These are phyloP conservation scores for Pissodes strobi DNA, from an alignment of 1,140 invertebrate genomes.

Conservation along the genomic window DNA sequence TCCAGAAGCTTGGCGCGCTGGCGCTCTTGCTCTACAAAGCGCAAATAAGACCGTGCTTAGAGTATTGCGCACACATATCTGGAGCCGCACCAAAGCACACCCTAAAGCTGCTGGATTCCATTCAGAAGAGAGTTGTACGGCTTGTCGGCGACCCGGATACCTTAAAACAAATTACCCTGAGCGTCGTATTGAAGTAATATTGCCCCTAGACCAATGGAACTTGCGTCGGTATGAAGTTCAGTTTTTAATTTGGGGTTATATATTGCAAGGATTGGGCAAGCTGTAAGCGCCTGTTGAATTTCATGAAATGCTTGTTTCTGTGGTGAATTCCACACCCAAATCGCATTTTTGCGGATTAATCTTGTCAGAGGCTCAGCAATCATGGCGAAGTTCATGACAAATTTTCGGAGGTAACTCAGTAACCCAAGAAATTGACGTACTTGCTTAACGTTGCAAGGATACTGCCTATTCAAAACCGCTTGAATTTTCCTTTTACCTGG, in stretches of 20 bases:
- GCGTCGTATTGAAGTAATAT: slow-evolving; percentile 1
- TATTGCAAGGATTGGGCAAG: slow-evolving; percentile 6
- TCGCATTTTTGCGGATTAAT: slow-evolving; percentile 11
- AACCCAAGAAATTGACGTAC: slow-evolving; percentile 46
- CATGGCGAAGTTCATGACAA: slow-evolving; percentile 34
- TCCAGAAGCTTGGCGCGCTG: too few relatives aligned
- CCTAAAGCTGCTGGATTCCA: too few relatives aligned
- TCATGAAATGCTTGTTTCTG: slow-evolving; percentile 1
- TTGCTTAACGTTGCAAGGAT: slow-evolving; percentile 45
- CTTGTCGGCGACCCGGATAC: too few relatives aligned
- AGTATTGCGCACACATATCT: too few relatives aligned
- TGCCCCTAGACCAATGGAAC: slow-evolving; percentile 3
- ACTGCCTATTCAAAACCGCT: slow-evolving; percentile 45
- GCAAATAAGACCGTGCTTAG: too few relatives aligned
- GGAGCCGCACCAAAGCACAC: too few relatives aligned
- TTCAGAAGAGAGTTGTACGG: too few relatives aligned
- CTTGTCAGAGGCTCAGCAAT: slow-evolving; percentile 5
- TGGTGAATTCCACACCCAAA: background rate
- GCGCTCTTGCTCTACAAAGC: too few relatives aligned
- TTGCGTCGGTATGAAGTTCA: too few relatives aligned
- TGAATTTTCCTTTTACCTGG: slow-evolving; percentile 46
- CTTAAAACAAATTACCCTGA: too few relatives aligned
- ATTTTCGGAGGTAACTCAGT: slow-evolving; percentile 47
- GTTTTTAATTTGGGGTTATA: too few relatives aligned
- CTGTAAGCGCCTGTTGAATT: slow-evolving; percentile 6